Evolutionary conservation across 1,140 invertebrate genomes (phyloP), one percentile per base, ranked within the genome.

Genomic region (Antheraea pernyi): DNA sequence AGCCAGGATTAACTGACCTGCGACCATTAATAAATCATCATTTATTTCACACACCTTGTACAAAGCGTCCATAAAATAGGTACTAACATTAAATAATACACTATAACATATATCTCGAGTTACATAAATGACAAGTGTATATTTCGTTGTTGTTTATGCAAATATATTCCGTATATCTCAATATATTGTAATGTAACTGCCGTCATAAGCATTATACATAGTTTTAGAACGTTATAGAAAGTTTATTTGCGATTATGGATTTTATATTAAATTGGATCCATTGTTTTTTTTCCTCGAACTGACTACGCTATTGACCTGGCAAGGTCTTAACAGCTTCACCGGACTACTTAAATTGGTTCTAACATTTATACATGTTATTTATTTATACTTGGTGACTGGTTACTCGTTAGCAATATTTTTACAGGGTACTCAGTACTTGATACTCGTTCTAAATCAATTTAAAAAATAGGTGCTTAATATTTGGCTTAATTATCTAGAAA

Each of bases 1-100:
- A 13, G 11, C 61, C 36, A 63, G 61, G 61, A 37, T 63, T 63
- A 10, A 37, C 22, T 63, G 61, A 63, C 61, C 13, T 18, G 30
- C 22, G 13, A 37, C 19, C n/a, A 37, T 10, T 63, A 63, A 63
- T 37, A 63, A 37, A 63, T 63, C 19, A 37, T 36, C 6, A 63
- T 63, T 63, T 63, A 63, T 63, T 30, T 36, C 61, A 37, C 19
- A 19, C 59, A 11, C 16, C 22, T 36, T 37, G 30, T 61, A 10
- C 19, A 30, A 61, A 61, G 30, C 59, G 13, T 61, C 61, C 4
- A 6, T 63, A 63, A 63, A 63, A 63, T 36, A 11, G 5, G 11
- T 53, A 53, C 61, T 8, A 30, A 13, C 19, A 9, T 16, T 61
- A 16, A 63, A 63, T 16, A 37, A 37, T 63, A 63, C 13, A 53